These are phyloP conservation scores for Excalfactoria chinensis DNA, from an alignment of 2,113 vertebrate genomes.

Conservation along the genomic window DNA sequence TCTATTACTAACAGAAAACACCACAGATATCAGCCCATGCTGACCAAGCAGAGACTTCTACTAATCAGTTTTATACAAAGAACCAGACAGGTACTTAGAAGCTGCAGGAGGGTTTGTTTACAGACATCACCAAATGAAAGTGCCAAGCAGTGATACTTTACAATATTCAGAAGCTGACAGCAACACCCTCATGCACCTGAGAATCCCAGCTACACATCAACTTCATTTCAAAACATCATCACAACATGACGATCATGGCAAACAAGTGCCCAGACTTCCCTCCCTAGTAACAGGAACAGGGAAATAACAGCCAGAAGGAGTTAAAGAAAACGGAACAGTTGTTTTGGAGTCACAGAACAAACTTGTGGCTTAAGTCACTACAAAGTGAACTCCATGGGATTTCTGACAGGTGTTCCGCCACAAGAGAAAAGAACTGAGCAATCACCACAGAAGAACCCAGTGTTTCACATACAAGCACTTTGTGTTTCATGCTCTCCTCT, in stretches of 20 bases:
- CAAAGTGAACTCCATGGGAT: neutral
- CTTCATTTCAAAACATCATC: neutral
- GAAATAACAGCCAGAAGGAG: neutral
- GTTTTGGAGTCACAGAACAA: neutral
- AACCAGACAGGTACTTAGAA: neutral
- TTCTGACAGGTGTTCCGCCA: neutral
- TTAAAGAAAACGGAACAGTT: neutral
- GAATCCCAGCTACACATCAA: neutral
- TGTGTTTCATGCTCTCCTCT: neutral
- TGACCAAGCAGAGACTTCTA: neutral
- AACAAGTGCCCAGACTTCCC: neutral
- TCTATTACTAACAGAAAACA: neutral
- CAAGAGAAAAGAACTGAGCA: neutral
- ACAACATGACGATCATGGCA: neutral
- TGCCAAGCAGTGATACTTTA: neutral
- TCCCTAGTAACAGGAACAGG: neutral
- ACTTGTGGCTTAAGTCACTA: accelerated
- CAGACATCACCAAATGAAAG: neutral
- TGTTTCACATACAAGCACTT: neutral
- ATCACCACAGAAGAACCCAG: neutral
- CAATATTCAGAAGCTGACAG: neutral
- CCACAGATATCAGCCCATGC: neutral
- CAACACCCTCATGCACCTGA: neutral
- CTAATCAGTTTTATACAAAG: neutral
- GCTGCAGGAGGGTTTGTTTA: neutral